phyloP scores from a whole-genome alignment of 2,797 vertebrate genomes.

The Gymnothorax javanicus region DNA sequence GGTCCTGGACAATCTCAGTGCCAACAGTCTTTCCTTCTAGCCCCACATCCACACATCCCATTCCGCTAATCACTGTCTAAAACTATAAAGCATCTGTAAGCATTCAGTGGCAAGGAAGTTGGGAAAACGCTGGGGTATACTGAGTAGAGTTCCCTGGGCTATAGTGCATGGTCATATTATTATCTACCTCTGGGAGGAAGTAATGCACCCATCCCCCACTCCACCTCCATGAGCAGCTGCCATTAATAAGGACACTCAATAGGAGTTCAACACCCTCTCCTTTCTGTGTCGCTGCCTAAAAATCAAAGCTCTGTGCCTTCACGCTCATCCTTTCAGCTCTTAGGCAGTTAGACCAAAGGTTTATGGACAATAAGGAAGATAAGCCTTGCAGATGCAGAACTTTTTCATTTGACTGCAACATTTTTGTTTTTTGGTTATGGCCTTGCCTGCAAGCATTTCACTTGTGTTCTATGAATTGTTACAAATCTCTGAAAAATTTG shows the following conservation, averaged over 20 bases:
- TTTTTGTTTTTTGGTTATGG: background rate
- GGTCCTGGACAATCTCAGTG: background rate
- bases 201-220: conserved; percentile 20
- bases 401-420: background rate
- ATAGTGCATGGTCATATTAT: conserved; percentile 40
- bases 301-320: background rate
- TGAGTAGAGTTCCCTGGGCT: background rate
- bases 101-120: background rate
- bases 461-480: background rate
- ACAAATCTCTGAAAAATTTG: background rate
- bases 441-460: background rate
- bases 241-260: conserved; percentile 54
- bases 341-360: background rate
- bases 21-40: conserved; percentile 1
- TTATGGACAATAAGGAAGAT: background rate
- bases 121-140: background rate
- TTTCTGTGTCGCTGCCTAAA: conserved; percentile 4
- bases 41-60: background rate
- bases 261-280: background rate
- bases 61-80: background rate
- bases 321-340: background rate
- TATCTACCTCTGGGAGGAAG: conserved; percentile 49
- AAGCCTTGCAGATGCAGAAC: background rate
- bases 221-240: conserved; percentile 53
- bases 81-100: background rate